Percentiles rank a stretch among this genome's conserved stretches.
phyloP scores from a whole-genome alignment of 2,113 vertebrate species.

The Anolis sagrei region DNA sequence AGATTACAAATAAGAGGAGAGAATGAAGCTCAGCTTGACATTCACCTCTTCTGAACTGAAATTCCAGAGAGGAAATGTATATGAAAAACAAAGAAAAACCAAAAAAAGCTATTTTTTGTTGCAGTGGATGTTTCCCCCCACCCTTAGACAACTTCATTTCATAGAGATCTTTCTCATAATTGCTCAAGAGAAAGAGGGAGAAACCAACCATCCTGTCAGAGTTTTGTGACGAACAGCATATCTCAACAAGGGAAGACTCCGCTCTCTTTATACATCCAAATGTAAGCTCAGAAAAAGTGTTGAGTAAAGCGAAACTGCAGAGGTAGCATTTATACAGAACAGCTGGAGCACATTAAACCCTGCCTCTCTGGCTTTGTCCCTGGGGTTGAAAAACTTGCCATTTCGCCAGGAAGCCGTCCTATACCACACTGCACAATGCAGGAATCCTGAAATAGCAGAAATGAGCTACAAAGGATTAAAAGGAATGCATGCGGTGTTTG shows the following conservation, averaged over 20 bases:
- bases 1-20: neutral
- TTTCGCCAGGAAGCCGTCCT: constrained; percentile 82
- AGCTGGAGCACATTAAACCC: constrained; percentile 84
- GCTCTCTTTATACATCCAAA: constrained; percentile 62
- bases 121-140: constrained; percentile 28
- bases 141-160: constrained; percentile 43
- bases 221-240: constrained; percentile 43
- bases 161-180: constrained; percentile 37
- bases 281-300: constrained; percentile 54
- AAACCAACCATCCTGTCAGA: constrained; percentile 46
- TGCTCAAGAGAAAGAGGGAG: constrained; percentile 52
- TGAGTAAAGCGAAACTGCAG: constrained; percentile 76
- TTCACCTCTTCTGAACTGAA: neutral
- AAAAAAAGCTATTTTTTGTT: neutral
- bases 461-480: constrained; percentile 60
- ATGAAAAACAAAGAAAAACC: neutral
- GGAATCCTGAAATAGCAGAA: constrained; percentile 59
- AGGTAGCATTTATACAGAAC: constrained; percentile 76
- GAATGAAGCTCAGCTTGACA: neutral
- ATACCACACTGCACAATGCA: constrained; percentile 61
- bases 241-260: constrained; percentile 42
- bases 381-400: constrained; percentile 70
- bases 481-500: constrained; percentile 13
- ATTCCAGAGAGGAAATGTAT: too few relatives aligned
- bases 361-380: constrained; percentile 69